Base-by-base conservation (phyloP, 2,113 vertebrate species). In the Oceanites oceanicus region DNA sequence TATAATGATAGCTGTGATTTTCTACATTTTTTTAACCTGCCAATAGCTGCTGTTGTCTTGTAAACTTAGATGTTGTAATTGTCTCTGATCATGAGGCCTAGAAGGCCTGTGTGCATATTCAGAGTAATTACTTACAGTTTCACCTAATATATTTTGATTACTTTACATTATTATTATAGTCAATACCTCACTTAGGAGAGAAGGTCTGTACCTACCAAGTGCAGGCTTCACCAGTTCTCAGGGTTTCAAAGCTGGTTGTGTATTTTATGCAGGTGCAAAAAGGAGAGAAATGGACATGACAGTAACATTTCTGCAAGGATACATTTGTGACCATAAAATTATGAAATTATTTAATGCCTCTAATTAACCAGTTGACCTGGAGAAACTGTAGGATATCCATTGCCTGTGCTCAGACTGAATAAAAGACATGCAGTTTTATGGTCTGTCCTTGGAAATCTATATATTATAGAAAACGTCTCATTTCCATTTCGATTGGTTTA, bases 191-290 rank as follows among this genome's bases (percentile, higher is more conserved):
- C 65, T 61, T n/a, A 34, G 26, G n/a, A 49, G 80, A 77, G 23
- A 32, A 5, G 3, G 2, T 77, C 27, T 81, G 14, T 30, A 36
- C 4, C 8, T 32, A 45, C 3, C 0, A 6, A 32, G 10, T 36
- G 15, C 25, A 58, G 34, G 30, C 8, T 62, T 73, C 1, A 2
- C 4, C 42, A 6, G 21, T 71, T 78, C 42, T 55, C 38, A 45
- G 13, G 18, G 10, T 75, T 53, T 74, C 53, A 59, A 47, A n/a
- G 20, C 34, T 67, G 47, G 4, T 7, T 40, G 21, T 34, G 10
- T 44, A 32, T 11, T 63, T 34, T 23, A 75, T 32, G 44, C 14
- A 81, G 15, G 10, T 56, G 14, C 40, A 66, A 89, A 71, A 34
- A 85, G 40, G 2, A 74, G 26, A 67, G 5, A 72, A 86, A 63